Base-by-base conservation (phyloP, 2,797 vertebrate genomes). In the Muscicapa striata region DNA sequence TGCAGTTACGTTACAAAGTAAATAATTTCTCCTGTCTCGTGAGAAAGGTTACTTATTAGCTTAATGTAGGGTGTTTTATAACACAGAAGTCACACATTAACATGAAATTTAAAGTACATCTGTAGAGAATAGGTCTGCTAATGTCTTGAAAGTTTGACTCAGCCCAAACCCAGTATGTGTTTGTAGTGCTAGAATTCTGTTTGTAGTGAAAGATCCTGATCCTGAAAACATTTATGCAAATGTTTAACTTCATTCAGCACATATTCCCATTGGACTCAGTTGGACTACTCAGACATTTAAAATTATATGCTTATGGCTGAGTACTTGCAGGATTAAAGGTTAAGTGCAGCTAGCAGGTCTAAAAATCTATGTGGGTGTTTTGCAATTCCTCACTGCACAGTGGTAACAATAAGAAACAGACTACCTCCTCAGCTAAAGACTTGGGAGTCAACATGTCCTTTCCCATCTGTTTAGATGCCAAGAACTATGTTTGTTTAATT, bases 401-500 rank as follows among this genome's bases (percentile, higher is more conserved):
- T 96, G 94, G 88, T 93, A 97, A 95, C 94, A 97, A 96, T 92
- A 75, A 95, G 95, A 89, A 96, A 73, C 93, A 96, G 90, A 91
- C 68, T 95, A 91, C 88, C 84, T 96, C 88, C 86, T 94, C 90
- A 93, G 90, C 70, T 92, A 54, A 95, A 93, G 93, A 90, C 92
- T 90, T 93, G 84, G 95, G 92, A 96, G 93, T 95, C 94, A 94
- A 87, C 88, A 51, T 95, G 95, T 96, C 95, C 96, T 95, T 92
- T 83, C 86, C 95, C 94, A 96, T 97, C 84, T 96, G 96, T 85
- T 97, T 90, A 94, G 90, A 95, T 95, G 96, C 94, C 95, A 95
- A 93, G 93, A 94, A 94, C 94, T 92, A 79, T 95, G 95, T 96
- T 96, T 96, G 94, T 96, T 97, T 96, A 96, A 96, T 97, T 97